Conservation (phyloP, 92 coral and sea anemone genomes). For the Meandrina meandrites region DNA sequence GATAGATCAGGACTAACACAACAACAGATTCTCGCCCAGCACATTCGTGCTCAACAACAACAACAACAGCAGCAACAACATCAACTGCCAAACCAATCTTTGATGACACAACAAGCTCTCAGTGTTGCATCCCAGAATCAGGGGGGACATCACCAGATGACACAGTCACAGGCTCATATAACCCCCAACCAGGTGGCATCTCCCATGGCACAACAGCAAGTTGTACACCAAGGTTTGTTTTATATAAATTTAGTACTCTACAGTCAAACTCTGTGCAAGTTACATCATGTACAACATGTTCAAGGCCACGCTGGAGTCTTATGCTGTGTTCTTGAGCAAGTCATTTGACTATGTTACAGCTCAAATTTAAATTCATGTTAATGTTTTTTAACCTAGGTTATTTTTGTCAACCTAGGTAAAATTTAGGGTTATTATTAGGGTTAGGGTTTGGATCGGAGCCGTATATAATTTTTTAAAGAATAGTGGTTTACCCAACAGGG, state of each 20-base stretch:
- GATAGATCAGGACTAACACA: conserved; percentile 31
- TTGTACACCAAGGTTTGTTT: conserved; percentile 33
- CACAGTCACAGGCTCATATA: conserved; percentile 16
- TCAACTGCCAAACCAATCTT: conserved; percentile 16
- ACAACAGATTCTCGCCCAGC: conserved; percentile 46
- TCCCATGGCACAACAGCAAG: conserved; percentile 40
- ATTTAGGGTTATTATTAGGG: too few relatives aligned
- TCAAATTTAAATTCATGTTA: too few relatives aligned
- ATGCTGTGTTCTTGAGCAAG: too few relatives aligned
- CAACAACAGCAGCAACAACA: conserved; percentile 23
- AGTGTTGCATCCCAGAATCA: conserved; percentile 23
- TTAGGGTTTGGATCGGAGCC: too few relatives aligned
- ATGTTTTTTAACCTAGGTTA: too few relatives aligned
- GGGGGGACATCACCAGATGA: conserved; percentile 32
- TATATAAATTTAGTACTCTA: neutral
- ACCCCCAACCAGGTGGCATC: conserved; percentile 52
- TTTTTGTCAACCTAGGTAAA: too few relatives aligned
- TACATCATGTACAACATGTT: neutral
- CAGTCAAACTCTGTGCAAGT: neutral
- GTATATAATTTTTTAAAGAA: too few relatives aligned
- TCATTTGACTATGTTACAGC: too few relatives aligned
- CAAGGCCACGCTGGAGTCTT: too few relatives aligned
- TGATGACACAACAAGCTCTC: conserved; percentile 4
- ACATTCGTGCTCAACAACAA: conserved; percentile 21
- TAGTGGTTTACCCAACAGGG: too few relatives aligned